Evolutionary conservation across 1,140 invertebrate species (phyloP).

Genomic region (Alviniconcha marisindica): DNA sequence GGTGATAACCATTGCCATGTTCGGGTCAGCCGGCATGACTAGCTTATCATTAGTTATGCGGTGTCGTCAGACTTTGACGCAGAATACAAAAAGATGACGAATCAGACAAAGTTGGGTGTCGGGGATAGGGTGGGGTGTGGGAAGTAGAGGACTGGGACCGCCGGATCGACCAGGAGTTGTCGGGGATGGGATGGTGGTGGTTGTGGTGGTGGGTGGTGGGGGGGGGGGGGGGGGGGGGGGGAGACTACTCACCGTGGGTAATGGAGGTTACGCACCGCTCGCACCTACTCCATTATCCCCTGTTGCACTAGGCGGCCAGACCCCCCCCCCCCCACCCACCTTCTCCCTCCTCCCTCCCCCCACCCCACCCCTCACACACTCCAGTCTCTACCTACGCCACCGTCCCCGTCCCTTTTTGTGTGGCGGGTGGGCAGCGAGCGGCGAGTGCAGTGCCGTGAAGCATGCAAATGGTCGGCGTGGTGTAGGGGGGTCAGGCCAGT

Average conservation of each 20-base stretch:
- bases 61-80: too few relatives aligned
- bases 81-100: too few relatives aligned
- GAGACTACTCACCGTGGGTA: background rate
- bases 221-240: background rate
- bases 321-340: background rate
- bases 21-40: too few relatives aligned
- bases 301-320: background rate
- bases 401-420: background rate
- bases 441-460: conserved; percentile 6
- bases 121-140: too few relatives aligned
- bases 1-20: too few relatives aligned
- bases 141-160: too few relatives aligned
- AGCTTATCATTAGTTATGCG: too few relatives aligned
- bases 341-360: background rate
- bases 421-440: background rate
- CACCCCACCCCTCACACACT: too few relatives aligned
- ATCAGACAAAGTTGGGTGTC: too few relatives aligned
- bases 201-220: background rate
- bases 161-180: too few relatives aligned
- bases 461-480: background rate
- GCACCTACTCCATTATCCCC: conserved; percentile 5
- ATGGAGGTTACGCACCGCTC: background rate
- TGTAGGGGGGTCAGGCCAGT: background rate
- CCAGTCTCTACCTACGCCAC: background rate
- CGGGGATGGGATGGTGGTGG: too few relatives aligned